Evolutionary conservation across 2,888 invertebrate species (phyloP).

Genomic region (Microdon myrmicae): DNA sequence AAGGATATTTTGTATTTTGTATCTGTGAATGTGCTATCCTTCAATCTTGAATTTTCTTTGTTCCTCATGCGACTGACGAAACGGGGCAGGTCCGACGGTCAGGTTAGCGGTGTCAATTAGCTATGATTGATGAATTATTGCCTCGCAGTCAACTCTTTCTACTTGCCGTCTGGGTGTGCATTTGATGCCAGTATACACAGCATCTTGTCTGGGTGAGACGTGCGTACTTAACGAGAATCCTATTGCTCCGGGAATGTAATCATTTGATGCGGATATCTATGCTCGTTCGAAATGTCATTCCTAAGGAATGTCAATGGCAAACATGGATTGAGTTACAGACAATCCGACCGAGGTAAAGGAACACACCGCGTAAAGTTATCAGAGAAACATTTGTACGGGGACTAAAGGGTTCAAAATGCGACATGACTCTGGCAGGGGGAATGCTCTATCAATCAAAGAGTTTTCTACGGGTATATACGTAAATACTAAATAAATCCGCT

Average conservation of each 20-base stretch:
- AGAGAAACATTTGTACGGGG: no score
- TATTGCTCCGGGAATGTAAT: conserved; percentile 1
- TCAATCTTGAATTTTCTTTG: conserved; percentile 26
- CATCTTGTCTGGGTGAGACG: conserved; percentile 13
- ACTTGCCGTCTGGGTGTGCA: conserved; percentile 19
- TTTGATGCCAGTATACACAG: conserved; percentile 14
- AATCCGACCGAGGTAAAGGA: no score
- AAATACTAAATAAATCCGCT: no score
- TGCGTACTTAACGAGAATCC: conserved; percentile 6
- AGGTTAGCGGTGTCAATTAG: conserved; percentile 47
- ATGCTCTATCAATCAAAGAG: no score
- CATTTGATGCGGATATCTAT: neutral
- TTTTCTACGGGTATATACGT: no score
- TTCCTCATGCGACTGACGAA: conserved; percentile 15
- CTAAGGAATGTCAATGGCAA: no score
- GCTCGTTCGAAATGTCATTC: no score
- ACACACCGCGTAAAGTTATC: no score
- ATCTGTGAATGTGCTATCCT: conserved; percentile 35
- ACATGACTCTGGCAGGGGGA: no score
- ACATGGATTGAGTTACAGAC: no score
- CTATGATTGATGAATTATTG: conserved; percentile 46
- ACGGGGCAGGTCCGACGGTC: conserved; percentile 34
- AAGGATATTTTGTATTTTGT: conserved; percentile 22
- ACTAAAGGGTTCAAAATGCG: no score
- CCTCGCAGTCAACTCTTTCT: conserved; percentile 31